A percentile compares a stretch with the other conserved stretches of the same genome.
Conservation (phyloP, 2,113 vertebrate species). For the Onychorhynchus coronatus region DNA sequence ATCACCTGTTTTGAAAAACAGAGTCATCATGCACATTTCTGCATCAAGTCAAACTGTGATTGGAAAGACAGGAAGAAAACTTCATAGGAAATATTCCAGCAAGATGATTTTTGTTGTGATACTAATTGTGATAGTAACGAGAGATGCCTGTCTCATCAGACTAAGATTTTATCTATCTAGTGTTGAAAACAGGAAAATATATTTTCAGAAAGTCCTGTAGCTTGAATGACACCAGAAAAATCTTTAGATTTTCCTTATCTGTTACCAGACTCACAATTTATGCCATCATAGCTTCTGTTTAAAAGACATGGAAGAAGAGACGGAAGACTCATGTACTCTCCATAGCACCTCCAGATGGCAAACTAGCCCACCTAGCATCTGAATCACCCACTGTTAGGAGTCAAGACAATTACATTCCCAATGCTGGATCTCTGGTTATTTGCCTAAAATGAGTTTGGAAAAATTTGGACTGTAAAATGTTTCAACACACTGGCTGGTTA, state of each 20-base stretch:
- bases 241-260: background rate
- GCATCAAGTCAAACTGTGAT: background rate
- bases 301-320: background rate
- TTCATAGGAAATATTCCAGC: background rate
- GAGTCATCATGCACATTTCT: background rate
- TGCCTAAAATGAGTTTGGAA: background rate
- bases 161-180: background rate
- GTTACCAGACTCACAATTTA: background rate
- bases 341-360: background rate
- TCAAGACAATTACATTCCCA: background rate
- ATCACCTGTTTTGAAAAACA: background rate
- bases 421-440: background rate
- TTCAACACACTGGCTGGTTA: background rate
- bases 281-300: background rate
- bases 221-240: background rate
- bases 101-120: background rate
- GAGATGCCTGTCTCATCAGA: background rate
- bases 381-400: background rate
- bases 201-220: background rate
- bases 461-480: background rate
- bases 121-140: background rate
- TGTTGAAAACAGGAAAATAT: background rate
- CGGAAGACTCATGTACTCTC: background rate
- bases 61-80: background rate
- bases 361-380: background rate